Percentiles rank a stretch among this genome's conserved stretches.
phyloP scores from a whole-genome alignment of 2,888 invertebrate genomes.

The Neoaliturus tenellus region DNA sequence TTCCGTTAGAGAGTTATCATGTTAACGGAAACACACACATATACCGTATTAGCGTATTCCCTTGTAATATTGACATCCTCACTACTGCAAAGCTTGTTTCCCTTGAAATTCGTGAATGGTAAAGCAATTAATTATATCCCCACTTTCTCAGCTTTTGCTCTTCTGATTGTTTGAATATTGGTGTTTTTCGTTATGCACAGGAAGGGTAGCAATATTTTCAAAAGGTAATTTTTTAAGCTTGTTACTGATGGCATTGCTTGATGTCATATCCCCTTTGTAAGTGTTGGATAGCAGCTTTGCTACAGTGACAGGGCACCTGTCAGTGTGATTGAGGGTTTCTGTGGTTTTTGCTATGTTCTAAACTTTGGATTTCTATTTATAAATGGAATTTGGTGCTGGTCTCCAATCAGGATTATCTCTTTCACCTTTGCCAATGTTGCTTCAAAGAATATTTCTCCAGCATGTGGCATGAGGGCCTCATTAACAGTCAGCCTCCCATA shows the following conservation, averaged over 20 bases:
- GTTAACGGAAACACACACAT: too few relatives aligned
- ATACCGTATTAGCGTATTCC: too few relatives aligned
- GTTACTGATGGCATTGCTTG: too few relatives aligned
- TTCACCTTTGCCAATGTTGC: too few relatives aligned
- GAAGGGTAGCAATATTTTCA: too few relatives aligned
- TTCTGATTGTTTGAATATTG: constrained; percentile 31
- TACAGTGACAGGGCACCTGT: not conserved
- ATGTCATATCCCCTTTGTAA: too few relatives aligned
- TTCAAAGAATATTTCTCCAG: too few relatives aligned
- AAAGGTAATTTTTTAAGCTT: not conserved
- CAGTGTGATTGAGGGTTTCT: not conserved
- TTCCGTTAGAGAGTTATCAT: too few relatives aligned
- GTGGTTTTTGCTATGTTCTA: not conserved
- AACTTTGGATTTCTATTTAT: not conserved
- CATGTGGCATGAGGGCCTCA: too few relatives aligned
- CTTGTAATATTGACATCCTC: constrained; percentile 38
- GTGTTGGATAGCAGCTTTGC: too few relatives aligned
- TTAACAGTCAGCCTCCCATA: not conserved
- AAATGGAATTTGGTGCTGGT: too few relatives aligned
- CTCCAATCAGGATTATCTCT: too few relatives aligned
- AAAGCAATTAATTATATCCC: not conserved
- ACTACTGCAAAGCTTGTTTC: constrained; percentile 17
- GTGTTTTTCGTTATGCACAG: not conserved
- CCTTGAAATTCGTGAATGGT: constrained; percentile 37
- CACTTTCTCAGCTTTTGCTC: not conserved